Percentiles rank a stretch among this genome's conserved stretches.
phyloP scores from a whole-genome alignment of 2,888 invertebrate species.

The Drosophila atroscutellata region DNA sequence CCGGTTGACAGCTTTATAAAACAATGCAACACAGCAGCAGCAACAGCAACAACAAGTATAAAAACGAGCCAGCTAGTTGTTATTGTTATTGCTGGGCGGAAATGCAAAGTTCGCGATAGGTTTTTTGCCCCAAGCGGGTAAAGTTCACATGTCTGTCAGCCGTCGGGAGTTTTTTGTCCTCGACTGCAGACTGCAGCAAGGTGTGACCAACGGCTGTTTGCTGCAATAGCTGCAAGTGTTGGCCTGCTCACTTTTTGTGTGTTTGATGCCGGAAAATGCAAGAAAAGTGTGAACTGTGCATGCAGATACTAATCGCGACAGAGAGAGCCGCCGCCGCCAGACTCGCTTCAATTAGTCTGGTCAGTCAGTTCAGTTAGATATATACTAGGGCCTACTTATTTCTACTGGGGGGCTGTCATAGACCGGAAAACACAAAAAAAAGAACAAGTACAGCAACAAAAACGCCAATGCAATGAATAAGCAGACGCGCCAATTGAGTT shows the following conservation, averaged over 20 bases:
- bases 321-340: slow-evolving; percentile 38
- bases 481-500: slow-evolving; percentile 76
- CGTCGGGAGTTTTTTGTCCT: slow-evolving; percentile 52
- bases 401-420: slow-evolving; percentile 52
- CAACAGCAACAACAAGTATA: slow-evolving; percentile 6
- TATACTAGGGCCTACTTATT: slow-evolving; percentile 17
- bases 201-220: slow-evolving; percentile 47
- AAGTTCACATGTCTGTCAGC: slow-evolving; percentile 75
- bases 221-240: slow-evolving; percentile 49
- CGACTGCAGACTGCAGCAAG: slow-evolving; percentile 34
- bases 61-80: slow-evolving; percentile 6
- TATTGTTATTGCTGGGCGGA: slow-evolving; percentile 52
- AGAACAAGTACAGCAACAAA: not conserved
- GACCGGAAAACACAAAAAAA: slow-evolving; percentile 73
- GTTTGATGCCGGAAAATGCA: slow-evolving; percentile 64
- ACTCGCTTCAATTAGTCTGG: slow-evolving; percentile 78
- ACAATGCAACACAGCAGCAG: slow-evolving; percentile 55
- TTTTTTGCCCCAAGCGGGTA: slow-evolving; percentile 39
- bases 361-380: slow-evolving; percentile 54
- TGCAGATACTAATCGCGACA: slow-evolving; percentile 69
- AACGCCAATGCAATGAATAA: slow-evolving; percentile 67
- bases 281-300: slow-evolving; percentile 83
- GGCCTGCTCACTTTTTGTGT: slow-evolving; percentile 43
- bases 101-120: slow-evolving; percentile 66
- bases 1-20: slow-evolving; percentile 58